Conservation (phyloP, 2,113 vertebrate species). For the Phaethon lepturus region DNA sequence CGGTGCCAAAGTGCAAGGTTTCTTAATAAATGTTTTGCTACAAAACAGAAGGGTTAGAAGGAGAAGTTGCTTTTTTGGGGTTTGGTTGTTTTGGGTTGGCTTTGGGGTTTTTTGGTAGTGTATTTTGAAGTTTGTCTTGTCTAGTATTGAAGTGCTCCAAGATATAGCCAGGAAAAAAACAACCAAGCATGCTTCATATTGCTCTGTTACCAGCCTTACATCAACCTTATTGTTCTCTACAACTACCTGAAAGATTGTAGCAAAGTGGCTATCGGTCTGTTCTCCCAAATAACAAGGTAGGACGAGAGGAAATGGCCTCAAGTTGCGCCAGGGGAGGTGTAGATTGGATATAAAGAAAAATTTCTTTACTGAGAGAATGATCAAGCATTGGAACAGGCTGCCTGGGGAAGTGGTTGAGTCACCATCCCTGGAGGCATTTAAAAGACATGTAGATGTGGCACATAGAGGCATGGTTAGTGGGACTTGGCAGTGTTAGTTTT, state of each 20-base stretch:
- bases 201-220: background rate
- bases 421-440: background rate
- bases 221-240: background rate
- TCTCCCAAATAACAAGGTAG: background rate
- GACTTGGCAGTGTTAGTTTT: background rate
- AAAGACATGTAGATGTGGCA: background rate
- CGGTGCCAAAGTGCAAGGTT: background rate
- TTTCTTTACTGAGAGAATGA: background rate
- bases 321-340: background rate
- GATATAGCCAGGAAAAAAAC: background rate
- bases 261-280: background rate
- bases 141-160: background rate
- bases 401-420: background rate
- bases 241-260: background rate
- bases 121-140: constrained; percentile 6
- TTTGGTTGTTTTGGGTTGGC: background rate
- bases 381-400: background rate
- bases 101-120: background rate
- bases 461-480: background rate
- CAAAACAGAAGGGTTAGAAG: background rate
- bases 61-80: background rate
- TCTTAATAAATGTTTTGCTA: background rate
- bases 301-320: background rate
- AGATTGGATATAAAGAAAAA: background rate
- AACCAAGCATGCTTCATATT: background rate